Conservation (phyloP, 2,888 invertebrate species). For the Meteorus colon region DNA sequence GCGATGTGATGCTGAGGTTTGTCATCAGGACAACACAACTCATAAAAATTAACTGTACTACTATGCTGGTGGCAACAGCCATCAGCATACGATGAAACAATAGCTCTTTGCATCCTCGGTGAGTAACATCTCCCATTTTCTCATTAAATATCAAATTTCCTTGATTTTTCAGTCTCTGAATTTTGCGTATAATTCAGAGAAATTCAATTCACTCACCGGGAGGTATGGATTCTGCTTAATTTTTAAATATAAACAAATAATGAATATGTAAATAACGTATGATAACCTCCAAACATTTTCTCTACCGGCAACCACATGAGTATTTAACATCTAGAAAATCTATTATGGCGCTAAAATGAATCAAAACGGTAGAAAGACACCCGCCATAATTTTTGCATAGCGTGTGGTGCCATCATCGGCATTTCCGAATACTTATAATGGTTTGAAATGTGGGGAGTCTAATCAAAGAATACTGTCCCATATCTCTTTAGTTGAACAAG, state of each 20-base stretch:
- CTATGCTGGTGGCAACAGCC: conserved; percentile 78
- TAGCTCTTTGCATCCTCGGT: conserved; percentile 75
- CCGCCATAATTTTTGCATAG: no score
- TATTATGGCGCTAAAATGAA: background rate
- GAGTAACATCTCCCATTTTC: conserved; percentile 47
- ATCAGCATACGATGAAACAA: conserved; percentile 76
- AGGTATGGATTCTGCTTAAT: background rate
- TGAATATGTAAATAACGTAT: background rate
- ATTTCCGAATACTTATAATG: background rate
- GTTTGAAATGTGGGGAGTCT: no score
- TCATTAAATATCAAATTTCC: background rate
- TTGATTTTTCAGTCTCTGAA: background rate
- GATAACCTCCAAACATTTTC: background rate
- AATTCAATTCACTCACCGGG: background rate
- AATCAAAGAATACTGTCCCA: no score
- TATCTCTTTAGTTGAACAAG: no score
- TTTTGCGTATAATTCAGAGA: background rate
- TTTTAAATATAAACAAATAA: background rate
- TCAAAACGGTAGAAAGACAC: background rate
- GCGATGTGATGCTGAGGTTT: conserved; percentile 80
- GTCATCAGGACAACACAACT: conserved; percentile 69
- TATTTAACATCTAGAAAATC: background rate
- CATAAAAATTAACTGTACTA: conserved; percentile 66
- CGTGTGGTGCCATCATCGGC: no score
- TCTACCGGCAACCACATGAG: background rate